Evolutionary conservation across 2,113 vertebrate species (phyloP), one percentile per base, ranked within the genome.

Genomic region (Dromaius novaehollandiae): DNA sequence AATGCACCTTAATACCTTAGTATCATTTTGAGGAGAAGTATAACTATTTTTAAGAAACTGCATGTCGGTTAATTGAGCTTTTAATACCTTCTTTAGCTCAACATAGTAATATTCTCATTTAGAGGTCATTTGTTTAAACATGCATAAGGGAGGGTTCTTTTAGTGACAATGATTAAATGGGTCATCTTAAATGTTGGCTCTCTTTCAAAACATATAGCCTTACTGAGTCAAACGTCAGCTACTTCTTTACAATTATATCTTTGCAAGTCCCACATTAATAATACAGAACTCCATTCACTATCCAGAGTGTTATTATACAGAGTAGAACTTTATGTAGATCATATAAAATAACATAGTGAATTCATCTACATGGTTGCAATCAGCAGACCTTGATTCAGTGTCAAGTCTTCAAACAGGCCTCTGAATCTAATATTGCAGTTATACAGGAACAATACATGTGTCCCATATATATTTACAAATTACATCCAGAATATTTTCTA

Each of bases 101-200:
- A 30, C 51, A 85, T 84, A 19, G n/a, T 73, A 92, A 75, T 79
- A 90, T 90, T 91, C 93, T 84, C 51, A 94, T 73, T 86, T 90
- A 94, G 26, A 69, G 13, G 7, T 91, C 91, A 91, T 92, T 88
- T 85, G 56, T 63, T 96, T 84, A 74, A 69, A 74, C 51, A 76
- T 50, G 46, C 5, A 28, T n/a, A 71, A 68, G 10, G 4, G 34
- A 48, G 8, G 26, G 34, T 22, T 87, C 46, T 76, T 93, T 85
- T 60, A 90, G 70, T 65, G 58, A 87, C 56, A 84, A 70, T 82
- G 88, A 88, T 64, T 78, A 97, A 95, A 79, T 32, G 68, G 19
- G 42, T 66, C 77, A 93, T 38, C 91, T 93, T 74, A 96, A 70
- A 82, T 7, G 48, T 7, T 42, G 20, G 6, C 22, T 93, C 63